These are phyloP conservation scores for Gobionotothen gibberifrons DNA, from an alignment of 2,797 vertebrate genomes.

Conservation along the genomic window DNA sequence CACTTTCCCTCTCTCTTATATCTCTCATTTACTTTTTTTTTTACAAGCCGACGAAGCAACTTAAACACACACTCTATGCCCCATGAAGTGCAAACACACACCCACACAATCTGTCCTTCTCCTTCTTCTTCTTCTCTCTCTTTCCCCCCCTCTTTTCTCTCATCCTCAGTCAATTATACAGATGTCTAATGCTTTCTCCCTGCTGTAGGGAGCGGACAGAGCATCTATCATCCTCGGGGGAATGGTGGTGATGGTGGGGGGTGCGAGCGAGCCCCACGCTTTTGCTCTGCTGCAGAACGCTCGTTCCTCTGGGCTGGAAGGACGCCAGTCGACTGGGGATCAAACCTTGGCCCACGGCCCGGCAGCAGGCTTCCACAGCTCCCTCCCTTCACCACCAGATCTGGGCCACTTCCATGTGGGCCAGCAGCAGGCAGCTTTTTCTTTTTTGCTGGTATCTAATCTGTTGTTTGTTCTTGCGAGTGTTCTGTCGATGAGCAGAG, in stretches of 20 bases:
- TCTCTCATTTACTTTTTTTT: constrained; percentile 49
- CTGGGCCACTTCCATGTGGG: constrained; percentile 81
- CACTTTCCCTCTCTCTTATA: constrained; percentile 32
- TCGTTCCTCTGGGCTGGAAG: constrained; percentile 78
- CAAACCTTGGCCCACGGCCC: constrained; percentile 77
- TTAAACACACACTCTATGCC: constrained; percentile 53
- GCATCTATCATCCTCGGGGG: constrained; percentile 80
- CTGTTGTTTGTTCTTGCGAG: constrained; percentile 76
- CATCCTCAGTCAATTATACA: constrained; percentile 84
- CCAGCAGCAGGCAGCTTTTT: constrained; percentile 69
- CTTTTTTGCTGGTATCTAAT: constrained; percentile 68
- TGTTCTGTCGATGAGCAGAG: constrained; percentile 72
- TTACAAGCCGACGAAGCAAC: constrained; percentile 32
- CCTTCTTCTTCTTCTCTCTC: constrained; percentile 34
- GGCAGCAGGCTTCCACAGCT: constrained; percentile 71
- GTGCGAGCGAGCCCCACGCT: constrained; percentile 58
- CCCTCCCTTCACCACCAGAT: constrained; percentile 75
- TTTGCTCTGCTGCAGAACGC: constrained; percentile 70
- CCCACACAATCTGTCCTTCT: constrained; percentile 61
- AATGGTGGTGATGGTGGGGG: constrained; percentile 42
- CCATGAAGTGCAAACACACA: constrained; percentile 62
- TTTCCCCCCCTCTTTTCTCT: constrained; percentile 52
- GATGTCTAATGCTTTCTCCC: constrained; percentile 81
- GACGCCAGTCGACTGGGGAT: constrained; percentile 78
- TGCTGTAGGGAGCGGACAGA: constrained; percentile 73